Evolutionary conservation across 2,888 invertebrate genomes (phyloP), one percentile per base, ranked within the genome.

Genomic region (Itoplectis maculator): DNA sequence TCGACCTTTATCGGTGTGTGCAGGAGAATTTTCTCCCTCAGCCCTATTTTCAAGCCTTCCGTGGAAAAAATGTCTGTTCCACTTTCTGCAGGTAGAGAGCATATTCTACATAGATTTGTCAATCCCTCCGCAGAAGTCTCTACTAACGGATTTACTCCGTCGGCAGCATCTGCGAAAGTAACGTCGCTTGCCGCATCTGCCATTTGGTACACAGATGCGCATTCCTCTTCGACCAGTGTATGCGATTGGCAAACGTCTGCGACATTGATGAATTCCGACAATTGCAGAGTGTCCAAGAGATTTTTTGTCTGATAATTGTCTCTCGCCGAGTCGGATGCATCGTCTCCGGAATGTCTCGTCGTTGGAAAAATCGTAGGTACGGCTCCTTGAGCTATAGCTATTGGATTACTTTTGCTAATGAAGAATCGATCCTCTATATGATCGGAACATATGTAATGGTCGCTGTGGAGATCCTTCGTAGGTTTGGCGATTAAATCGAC

Each of bases 1-100:
- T 86, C 77, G 13, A 90, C 45, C 8, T 61, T 54, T 18, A 92
- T 89, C 18, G 92, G 91, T 66, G 90, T 86, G 79, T 90, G 88
- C 63, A 90, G 79, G 47, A 75, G 82, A 51, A 92, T 90, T 82
- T 90, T 92, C n/a, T 90, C 88, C 69, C 81, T 86, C 13, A 91
- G 54, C 20, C 82, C 87, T n/a, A 88, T 63, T 45, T 88, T 85
- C 29, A 78, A 76, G 0, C 89, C 89, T 35, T 87, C 86, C 9
- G 74, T 74, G 5, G 83, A 73, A 83, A 90, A 90, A 61, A 92
- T 89, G 18, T 90, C 88, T 54, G 87, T 82, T 18, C 86, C 86
- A 80, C 89, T 74, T 0, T 76, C n/a, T 0, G 70, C 59, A 2
- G 83, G 29, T 45, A 88, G 87, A 6, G 89, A 90, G 66, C 90